These are phyloP conservation scores for Myotis findleyi DNA, from an alignment of 2,797 vertebrate genomes.

Conservation along the genomic window DNA sequence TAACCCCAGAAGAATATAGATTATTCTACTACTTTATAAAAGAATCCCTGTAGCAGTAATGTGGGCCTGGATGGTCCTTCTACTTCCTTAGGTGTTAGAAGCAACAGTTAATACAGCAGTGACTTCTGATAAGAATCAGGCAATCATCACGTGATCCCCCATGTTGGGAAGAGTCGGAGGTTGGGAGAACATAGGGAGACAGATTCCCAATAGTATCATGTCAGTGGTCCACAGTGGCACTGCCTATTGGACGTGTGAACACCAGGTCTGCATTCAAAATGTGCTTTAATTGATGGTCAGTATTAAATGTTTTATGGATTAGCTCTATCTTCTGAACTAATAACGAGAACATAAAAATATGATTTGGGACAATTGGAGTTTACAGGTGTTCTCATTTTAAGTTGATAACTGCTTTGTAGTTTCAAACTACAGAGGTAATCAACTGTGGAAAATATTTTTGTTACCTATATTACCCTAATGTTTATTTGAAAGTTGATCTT, in stretches of 20 bases:
- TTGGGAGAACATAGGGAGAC: background rate
- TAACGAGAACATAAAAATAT: background rate
- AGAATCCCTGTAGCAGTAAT: background rate
- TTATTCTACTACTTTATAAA: background rate
- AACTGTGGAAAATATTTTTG: background rate
- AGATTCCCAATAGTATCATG: background rate
- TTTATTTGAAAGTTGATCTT: background rate
- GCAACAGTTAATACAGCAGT: background rate
- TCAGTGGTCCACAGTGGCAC: background rate
- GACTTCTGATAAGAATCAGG: background rate
- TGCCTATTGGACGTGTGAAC: no score
- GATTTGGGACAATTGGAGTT: background rate
- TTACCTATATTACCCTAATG: background rate
- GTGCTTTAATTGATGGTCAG: background rate
- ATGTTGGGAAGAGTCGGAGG: background rate
- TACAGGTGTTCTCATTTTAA: background rate
- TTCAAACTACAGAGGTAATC: background rate
- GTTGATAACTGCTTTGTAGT: background rate
- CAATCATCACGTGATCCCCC: background rate
- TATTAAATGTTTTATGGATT: background rate
- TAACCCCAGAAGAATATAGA: background rate
- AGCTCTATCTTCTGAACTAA: background rate
- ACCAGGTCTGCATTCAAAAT: rapidly evolving
- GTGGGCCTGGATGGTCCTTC: background rate
- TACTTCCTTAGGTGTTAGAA: background rate